phyloP scores from a whole-genome alignment of 2,797 vertebrate genomes.

The Amniataba percoides region DNA sequence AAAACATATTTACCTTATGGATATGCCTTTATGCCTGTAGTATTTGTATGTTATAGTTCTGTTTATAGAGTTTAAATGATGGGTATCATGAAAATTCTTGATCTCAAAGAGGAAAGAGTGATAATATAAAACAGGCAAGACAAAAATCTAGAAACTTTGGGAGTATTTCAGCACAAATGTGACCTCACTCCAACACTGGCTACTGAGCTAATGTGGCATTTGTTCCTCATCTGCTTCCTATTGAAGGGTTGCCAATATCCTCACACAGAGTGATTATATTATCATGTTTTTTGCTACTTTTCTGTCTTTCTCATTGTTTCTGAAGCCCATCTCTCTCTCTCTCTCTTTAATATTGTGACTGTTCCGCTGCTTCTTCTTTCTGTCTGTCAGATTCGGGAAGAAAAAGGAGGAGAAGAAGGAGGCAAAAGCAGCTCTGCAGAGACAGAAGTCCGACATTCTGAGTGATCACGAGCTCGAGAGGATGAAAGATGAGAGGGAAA shows the following conservation, averaged over 20 bases:
- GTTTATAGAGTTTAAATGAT: background rate
- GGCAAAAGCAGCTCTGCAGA: conserved; percentile 83
- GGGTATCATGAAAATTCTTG: background rate
- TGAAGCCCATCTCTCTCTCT: background rate
- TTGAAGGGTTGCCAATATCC: background rate
- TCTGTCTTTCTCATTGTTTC: background rate
- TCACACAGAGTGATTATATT: no score
- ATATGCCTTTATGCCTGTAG: background rate
- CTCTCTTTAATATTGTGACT: conserved; percentile 4
- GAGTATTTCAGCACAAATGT: background rate
- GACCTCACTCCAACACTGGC: background rate
- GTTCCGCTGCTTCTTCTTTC: conserved; percentile 13
- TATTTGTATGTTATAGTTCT: conserved; percentile 5
- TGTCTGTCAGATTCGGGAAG: conserved; percentile 92
- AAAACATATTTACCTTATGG: background rate
- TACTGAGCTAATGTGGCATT: background rate
- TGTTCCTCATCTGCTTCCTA: background rate
- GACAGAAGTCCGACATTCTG: conserved; percentile 83
- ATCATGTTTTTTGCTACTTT: no score
- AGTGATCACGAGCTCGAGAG: conserved; percentile 91
- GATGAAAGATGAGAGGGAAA: conserved; percentile 93
- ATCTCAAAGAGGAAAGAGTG: background rate
- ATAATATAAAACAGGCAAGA: background rate
- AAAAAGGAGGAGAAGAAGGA: conserved; percentile 96
- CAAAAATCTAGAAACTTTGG: background rate